A percentile compares a stretch with the other conserved stretches of the same genome.
Conservation (phyloP, 1,140 invertebrate species). For the Brachionus calyciflorus region DNA sequence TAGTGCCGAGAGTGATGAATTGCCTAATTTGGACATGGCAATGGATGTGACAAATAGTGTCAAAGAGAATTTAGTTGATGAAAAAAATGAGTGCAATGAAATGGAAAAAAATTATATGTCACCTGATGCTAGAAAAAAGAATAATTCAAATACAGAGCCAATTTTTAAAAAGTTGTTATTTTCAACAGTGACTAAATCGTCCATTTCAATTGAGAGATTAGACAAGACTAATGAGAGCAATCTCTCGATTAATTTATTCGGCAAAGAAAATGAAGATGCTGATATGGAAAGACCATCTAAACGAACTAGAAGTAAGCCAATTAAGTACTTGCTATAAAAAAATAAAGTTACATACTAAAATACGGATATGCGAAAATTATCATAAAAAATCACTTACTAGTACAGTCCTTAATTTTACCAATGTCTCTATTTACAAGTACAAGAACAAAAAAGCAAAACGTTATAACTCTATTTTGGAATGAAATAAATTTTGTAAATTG, state of each 20-base stretch:
- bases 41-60: neutral
- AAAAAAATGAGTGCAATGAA: neutral
- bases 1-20: neutral
- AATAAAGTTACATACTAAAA: too few species aligned
- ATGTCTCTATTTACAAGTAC: too few species aligned
- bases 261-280: too few species aligned
- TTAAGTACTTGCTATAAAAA: too few species aligned
- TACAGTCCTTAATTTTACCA: too few species aligned
- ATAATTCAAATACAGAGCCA: neutral
- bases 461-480: too few species aligned
- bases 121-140: neutral
- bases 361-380: too few species aligned
- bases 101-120: neutral
- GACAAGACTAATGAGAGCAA: neutral
- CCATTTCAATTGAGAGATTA: neutral
- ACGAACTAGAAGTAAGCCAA: constrained; percentile 19
- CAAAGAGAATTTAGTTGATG: too few species aligned
- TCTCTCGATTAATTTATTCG: neutral
- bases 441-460: too few species aligned
- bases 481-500: too few species aligned
- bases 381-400: too few species aligned
- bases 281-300: neutral
- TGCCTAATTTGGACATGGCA: neutral
- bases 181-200: neutral
- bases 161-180: neutral